Base-by-base conservation (phyloP, 2,113 vertebrate genomes). In the Phyllostomus discolor region DNA sequence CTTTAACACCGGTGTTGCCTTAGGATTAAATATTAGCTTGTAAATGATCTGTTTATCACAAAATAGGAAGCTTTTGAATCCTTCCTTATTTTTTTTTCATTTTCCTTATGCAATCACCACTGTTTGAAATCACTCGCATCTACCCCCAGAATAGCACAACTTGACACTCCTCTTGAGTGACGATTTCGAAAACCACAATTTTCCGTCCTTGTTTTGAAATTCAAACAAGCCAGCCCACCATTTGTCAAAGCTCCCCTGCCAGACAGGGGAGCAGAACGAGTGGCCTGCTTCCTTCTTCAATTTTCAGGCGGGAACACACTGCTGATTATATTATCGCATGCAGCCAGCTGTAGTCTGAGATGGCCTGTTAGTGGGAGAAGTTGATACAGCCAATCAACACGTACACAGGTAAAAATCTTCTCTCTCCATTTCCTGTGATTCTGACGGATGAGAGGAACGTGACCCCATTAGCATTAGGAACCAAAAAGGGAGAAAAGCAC, bases 291-390 rank as follows among this genome's bases (percentile, higher is more conserved):
- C 54, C 67, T 64, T 90, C 52, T 73, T 41, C 35, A 94, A 11
- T 84, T 93, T 91, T 82, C 31, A 75, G 72, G 72, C 24, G 48
- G 59, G 33, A 75, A 52, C 35, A 73, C 7, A 67, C 10, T 15
- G 17, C 67, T 96, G 82, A 92, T 91, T 93, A 54, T 86, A 78
- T 73, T 96, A 59, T 57, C 72, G 75, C 66, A 93, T 38, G 19
- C 33, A 54, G 52, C n/a, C 80, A 96, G 81, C 41, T 94, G n/a
- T 52, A 59, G 35, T 76, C 31, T 79, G 62, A 86, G 78, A 46
- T 70, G 70, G 35, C 17, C 43, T 93, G 52, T 88, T 93, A 84
- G 87, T 54, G 31, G 93, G 28, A 96, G 10, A 87, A 8, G 54
- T 33, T 95, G 41, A 73, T 92, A 19, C 19, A 94, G 43, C 26